Conservation (phyloP, 2,113 vertebrate species). For the Oryzias woworae region DNA sequence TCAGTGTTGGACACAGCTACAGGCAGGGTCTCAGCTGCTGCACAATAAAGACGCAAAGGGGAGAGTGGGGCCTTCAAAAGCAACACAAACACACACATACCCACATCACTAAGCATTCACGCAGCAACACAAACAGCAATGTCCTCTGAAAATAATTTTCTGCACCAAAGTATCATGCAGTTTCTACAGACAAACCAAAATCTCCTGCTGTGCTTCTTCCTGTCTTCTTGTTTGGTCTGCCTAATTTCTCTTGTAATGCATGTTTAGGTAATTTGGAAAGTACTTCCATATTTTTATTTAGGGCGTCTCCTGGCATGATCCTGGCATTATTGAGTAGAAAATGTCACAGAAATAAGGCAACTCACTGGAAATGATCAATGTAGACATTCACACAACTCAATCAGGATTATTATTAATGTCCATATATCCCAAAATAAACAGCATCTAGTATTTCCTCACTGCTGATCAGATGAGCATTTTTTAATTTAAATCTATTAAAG, state of each 20-base stretch:
- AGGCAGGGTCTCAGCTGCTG: constrained; percentile 93
- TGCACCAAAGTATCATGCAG: constrained; percentile 30
- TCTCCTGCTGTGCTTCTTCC: constrained; percentile 14
- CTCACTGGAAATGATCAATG: not conserved
- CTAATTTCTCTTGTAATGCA: constrained; percentile 11
- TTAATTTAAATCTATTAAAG: constrained; percentile 5
- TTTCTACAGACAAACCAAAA: constrained; percentile 20
- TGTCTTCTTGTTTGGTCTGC: constrained; percentile 19
- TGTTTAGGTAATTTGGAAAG: not conserved
- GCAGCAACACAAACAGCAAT: constrained; percentile 28
- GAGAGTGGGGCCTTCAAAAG: constrained; percentile 85
- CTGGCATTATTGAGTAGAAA: too few species aligned
- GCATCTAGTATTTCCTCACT: not conserved
- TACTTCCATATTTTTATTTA: not conserved
- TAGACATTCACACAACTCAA: not conserved
- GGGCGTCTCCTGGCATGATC: constrained; percentile 1
- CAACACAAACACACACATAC: constrained; percentile 67
- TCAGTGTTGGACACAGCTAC: constrained; percentile 87
- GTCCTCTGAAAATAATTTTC: constrained; percentile 29
- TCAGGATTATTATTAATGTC: not conserved
- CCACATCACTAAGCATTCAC: constrained; percentile 29
- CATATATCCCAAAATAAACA: not conserved
- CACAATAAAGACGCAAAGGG: constrained; percentile 92
- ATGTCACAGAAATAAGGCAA: not conserved
- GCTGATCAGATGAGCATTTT: not conserved